phyloP scores from a whole-genome alignment of 2,888 invertebrate genomes.

The Andricus quercusramuli region DNA sequence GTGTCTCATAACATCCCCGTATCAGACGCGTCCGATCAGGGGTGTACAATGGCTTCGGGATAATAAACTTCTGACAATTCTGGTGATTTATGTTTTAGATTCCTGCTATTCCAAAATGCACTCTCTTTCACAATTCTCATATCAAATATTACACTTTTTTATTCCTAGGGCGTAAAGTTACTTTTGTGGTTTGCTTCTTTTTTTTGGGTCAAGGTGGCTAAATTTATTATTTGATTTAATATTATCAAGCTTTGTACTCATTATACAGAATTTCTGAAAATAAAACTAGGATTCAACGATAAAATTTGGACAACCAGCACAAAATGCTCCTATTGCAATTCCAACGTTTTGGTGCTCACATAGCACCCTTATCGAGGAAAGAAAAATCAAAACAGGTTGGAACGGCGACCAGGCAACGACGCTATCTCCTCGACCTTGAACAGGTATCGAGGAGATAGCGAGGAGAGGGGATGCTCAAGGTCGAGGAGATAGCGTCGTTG shows the following conservation, averaged over 20 bases:
- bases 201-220: not conserved
- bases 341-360: too few species aligned
- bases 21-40: conserved; percentile 75
- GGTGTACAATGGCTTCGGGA: conserved; percentile 82
- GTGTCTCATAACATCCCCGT: conserved; percentile 80
- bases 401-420: too few species aligned
- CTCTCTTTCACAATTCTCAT: not conserved
- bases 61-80: conserved; percentile 81
- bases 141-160: not conserved
- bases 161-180: not conserved
- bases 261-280: too few species aligned
- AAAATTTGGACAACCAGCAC: too few species aligned
- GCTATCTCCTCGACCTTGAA: too few species aligned
- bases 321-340: too few species aligned
- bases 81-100: conserved; percentile 75
- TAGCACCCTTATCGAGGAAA: too few species aligned
- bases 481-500: too few species aligned
- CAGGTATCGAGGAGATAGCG: too few species aligned
- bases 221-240: not conserved
- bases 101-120: conserved; percentile 41
- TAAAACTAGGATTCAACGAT: too few species aligned
- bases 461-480: too few species aligned
- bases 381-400: too few species aligned
- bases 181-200: not conserved
- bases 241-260: not conserved